phyloP scores from a whole-genome alignment of 2,113 vertebrate species.

The Malurus melanocephalus region DNA sequence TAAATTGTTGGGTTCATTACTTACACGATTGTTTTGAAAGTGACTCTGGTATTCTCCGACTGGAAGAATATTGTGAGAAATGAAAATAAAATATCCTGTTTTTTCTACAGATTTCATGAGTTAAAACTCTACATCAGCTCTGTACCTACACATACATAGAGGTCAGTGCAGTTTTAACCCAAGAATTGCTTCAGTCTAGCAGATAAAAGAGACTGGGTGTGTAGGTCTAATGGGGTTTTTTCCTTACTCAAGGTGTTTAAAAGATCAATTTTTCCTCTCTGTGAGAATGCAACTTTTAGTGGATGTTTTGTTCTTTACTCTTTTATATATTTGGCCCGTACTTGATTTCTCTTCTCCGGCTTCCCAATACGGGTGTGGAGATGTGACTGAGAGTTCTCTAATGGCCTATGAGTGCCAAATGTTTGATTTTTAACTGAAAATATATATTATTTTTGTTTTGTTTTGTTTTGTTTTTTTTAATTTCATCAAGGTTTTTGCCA shows the following conservation, averaged over 20 bases:
- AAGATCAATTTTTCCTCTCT: not conserved
- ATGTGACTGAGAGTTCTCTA: not conserved
- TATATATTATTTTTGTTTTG: not conserved
- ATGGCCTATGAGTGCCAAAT: not conserved
- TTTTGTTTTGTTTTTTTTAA: not conserved
- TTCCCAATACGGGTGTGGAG: not conserved
- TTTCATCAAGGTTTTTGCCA: not conserved
- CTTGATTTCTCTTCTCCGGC: not conserved
- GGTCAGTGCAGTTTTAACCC: not conserved
- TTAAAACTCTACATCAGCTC: not conserved
- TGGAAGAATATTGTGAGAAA: not conserved
- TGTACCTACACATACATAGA: not conserved
- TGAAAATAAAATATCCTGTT: not conserved
- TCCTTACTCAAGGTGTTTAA: not conserved
- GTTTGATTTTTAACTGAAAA: not conserved
- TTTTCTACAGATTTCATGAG: not conserved
- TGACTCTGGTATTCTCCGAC: not conserved
- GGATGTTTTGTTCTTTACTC: not conserved
- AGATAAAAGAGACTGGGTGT: not conserved
- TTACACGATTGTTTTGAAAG: not conserved
- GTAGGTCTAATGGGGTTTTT: not conserved
- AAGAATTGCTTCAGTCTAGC: not conserved
- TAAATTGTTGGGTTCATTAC: not conserved
- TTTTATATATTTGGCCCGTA: not conserved
- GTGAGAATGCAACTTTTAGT: not conserved